phyloP scores from a whole-genome alignment of 2,113 vertebrate species.

The Larimichthys polyactis region DNA sequence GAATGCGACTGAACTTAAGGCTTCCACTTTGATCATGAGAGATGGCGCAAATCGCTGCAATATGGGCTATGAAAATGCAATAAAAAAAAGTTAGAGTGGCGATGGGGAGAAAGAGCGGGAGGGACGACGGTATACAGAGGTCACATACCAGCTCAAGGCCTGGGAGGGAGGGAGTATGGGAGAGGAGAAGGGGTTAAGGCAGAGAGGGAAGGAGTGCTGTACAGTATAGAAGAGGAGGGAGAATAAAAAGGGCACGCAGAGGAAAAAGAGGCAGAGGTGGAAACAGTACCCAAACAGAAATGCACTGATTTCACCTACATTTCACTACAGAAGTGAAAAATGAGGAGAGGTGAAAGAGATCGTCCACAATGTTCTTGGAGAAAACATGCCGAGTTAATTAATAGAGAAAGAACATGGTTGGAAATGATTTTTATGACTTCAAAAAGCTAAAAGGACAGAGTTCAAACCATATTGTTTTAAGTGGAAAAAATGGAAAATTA shows the following conservation, averaged over 20 bases:
- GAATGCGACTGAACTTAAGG: conserved; percentile 31
- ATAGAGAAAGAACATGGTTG: conserved; percentile 49
- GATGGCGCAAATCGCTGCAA: conserved; percentile 60
- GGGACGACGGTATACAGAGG: conserved; percentile 7
- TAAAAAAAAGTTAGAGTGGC: neutral
- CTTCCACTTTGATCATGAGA: conserved; percentile 59
- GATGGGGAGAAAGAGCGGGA: neutral
- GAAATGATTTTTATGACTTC: conserved; percentile 60
- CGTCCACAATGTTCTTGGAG: neutral
- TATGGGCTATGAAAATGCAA: conserved; percentile 38
- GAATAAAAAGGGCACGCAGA: conserved; percentile 19
- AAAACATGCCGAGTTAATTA: conserved; percentile 56
- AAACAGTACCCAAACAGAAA: conserved; percentile 2
- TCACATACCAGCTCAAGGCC: conserved; percentile 17
- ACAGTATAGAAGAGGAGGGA: conserved; percentile 6
- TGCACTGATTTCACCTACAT: neutral
- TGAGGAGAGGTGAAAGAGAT: neutral
- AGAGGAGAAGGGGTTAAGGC: conserved; percentile 23
- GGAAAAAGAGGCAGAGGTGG: conserved; percentile 27
- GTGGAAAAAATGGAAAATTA: conserved; percentile 65
- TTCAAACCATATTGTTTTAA: conserved; percentile 65
- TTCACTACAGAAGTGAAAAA: neutral
- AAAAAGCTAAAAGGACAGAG: conserved; percentile 59
- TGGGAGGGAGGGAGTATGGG: neutral
- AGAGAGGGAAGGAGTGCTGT: neutral